These are phyloP conservation scores for Cheilosia variabilis DNA, from an alignment of 2,888 invertebrate genomes.

Conservation along the genomic window DNA sequence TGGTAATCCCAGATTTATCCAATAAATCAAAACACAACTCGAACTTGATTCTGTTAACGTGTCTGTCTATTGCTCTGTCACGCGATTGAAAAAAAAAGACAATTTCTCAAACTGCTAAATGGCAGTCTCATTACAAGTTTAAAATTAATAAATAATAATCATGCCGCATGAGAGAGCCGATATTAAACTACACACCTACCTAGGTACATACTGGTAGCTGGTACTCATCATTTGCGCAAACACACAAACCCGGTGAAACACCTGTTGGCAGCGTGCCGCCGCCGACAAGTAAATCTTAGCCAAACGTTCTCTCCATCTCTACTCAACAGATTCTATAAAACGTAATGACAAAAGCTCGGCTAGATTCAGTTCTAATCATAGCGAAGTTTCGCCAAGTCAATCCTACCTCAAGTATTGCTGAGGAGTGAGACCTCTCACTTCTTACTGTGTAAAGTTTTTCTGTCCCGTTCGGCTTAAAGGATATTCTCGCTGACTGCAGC, in stretches of 20 bases:
- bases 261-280: slow-evolving; percentile 44
- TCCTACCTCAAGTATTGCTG: slow-evolving; percentile 21
- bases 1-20: neutral
- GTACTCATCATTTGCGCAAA: neutral
- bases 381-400: slow-evolving; percentile 58
- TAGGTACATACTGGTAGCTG: neutral
- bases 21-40: slow-evolving; percentile 32
- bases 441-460: neutral
- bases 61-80: neutral
- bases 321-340: slow-evolving; percentile 63
- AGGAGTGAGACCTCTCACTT: slow-evolving; percentile 15
- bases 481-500: slow-evolving; percentile 13
- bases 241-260: slow-evolving; percentile 4
- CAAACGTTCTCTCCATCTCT: slow-evolving; percentile 31
- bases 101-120: slow-evolving; percentile 18
- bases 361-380: slow-evolving; percentile 66
- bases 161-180: slow-evolving; percentile 7
- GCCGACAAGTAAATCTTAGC: neutral
- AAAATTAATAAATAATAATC: slow-evolving; percentile 53
- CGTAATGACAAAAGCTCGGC: slow-evolving; percentile 53
- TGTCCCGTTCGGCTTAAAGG: neutral
- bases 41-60: neutral
- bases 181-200: neutral
- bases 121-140: slow-evolving; percentile 37
- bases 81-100: slow-evolving; percentile 18